Evolutionary conservation across 2,797 vertebrate species (phyloP).

Genomic region (Phalloptychus januarius): DNA sequence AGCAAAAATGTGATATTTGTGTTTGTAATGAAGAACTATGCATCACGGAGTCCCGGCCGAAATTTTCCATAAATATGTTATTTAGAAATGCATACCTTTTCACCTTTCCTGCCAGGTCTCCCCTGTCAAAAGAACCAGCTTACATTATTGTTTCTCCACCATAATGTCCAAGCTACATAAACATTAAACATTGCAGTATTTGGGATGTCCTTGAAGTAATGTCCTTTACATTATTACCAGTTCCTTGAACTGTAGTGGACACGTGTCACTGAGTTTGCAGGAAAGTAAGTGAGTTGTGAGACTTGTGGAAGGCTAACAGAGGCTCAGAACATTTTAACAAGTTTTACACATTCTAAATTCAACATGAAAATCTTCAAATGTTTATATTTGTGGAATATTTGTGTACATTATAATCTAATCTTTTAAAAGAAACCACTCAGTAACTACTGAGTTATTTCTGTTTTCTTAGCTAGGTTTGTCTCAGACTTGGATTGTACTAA

Average conservation of each 20-base stretch:
- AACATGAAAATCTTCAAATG: neutral
- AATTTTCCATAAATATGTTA: neutral
- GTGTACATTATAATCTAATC: neutral
- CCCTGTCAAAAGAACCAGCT: conserved; percentile 71
- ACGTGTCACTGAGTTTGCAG: neutral
- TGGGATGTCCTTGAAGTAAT: neutral
- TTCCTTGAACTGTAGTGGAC: neutral
- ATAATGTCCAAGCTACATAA: neutral
- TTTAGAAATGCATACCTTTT: conserved; percentile 80
- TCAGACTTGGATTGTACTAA: neutral
- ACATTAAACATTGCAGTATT: neutral
- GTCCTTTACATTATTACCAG: neutral
- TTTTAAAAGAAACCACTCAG: neutral
- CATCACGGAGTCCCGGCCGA: neutral
- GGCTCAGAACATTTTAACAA: neutral
- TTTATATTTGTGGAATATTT: neutral
- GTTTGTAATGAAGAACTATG: neutral
- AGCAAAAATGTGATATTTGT: neutral
- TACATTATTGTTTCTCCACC: neutral
- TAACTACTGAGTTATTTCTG: neutral
- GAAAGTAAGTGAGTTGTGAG: neutral
- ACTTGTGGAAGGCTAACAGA: neutral
- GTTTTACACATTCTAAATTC: neutral
- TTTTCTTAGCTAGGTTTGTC: neutral
- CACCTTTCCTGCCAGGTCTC: conserved; percentile 81